These are phyloP conservation scores for Halictus ligatus DNA, from an alignment of 2,888 invertebrate genomes.

Conservation along the genomic window DNA sequence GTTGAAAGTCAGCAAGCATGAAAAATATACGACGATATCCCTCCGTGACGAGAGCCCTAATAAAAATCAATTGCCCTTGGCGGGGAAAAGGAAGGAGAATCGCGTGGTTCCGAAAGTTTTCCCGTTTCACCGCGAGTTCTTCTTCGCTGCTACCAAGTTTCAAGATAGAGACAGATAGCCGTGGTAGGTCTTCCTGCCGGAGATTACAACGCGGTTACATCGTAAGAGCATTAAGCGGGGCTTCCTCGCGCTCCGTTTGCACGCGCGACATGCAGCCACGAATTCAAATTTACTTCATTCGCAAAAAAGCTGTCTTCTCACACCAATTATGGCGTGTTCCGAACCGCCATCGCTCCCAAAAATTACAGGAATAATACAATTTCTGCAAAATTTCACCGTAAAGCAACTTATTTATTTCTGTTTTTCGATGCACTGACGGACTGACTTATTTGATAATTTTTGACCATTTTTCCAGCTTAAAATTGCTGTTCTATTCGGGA, in stretches of 20 bases:
- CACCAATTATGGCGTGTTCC: neutral
- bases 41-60: neutral
- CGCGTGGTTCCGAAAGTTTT: conserved; percentile 27
- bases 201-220: conserved; percentile 78
- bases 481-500: too few relatives aligned
- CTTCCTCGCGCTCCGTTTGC: conserved; percentile 66
- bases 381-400: neutral
- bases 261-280: conserved; percentile 15
- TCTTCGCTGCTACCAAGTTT: conserved; percentile 23
- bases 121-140: neutral
- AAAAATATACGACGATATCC: neutral
- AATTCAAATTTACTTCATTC: neutral
- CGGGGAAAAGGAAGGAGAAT: neutral
- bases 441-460: too few relatives aligned
- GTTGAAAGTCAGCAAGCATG: neutral
- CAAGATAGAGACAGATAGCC: conserved; percentile 66
- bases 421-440: too few relatives aligned
- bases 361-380: neutral
- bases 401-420: too few relatives aligned
- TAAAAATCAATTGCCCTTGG: conserved; percentile 44
- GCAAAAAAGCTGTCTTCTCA: neutral
- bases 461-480: too few relatives aligned
- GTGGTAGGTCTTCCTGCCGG: conserved; percentile 77
- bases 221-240: conserved; percentile 79
- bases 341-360: neutral